Evolutionary conservation across 2,113 vertebrate species (phyloP).

Genomic region (Seriola rivoliana): DNA sequence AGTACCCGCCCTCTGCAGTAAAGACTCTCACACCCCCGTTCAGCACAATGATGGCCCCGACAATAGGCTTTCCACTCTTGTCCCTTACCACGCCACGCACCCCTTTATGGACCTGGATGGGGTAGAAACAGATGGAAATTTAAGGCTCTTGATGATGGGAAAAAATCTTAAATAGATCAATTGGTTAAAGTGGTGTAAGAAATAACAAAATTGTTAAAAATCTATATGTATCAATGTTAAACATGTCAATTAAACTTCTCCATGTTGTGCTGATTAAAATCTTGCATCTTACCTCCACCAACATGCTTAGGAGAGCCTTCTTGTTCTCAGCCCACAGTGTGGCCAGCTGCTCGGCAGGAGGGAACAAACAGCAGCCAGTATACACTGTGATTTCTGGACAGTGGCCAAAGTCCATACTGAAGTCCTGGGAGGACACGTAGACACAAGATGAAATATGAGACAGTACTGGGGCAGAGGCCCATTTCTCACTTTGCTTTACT

Average conservation of each 20-base stretch:
- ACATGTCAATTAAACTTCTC: background rate
- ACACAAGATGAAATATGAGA: background rate
- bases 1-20: constrained; percentile 91
- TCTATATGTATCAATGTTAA: background rate
- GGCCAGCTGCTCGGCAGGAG: constrained; percentile 88
- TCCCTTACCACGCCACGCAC: constrained; percentile 93
- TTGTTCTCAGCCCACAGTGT: constrained; percentile 93
- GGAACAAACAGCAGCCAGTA: constrained; percentile 95
- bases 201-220: background rate
- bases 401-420: constrained; percentile 92
- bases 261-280: constrained; percentile 7
- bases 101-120: constrained; percentile 93
- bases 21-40: constrained; percentile 89
- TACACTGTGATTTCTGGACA: constrained; percentile 99
- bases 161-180: background rate
- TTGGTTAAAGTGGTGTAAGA: background rate
- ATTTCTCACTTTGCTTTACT: background rate
- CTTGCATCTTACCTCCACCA: constrained; percentile 90
- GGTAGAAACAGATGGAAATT: background rate
- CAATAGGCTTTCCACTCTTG: constrained; percentile 91
- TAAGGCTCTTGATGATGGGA: background rate
- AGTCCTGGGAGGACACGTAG: constrained; percentile 87
- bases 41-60: constrained; percentile 90
- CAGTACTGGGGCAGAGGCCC: background rate
- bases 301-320: constrained; percentile 95